Evolutionary conservation across 2,113 vertebrate species (phyloP), one percentile per base, ranked within the genome.

Genomic region (Furnarius figulus): DNA sequence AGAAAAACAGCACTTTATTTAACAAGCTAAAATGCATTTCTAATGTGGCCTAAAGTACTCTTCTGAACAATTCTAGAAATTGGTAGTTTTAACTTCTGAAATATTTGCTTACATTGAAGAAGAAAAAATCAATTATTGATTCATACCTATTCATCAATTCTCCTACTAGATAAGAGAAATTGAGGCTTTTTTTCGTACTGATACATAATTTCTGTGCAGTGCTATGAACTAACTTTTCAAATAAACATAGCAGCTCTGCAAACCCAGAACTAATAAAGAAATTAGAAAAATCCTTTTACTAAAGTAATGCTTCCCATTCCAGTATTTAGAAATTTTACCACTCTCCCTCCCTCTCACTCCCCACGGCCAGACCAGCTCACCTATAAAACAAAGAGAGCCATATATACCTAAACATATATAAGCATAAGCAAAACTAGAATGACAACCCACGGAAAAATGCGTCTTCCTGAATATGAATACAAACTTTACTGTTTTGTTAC

Each of bases 201-300:
- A 92, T 82, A 59, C 47, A 46, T 27, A 59, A 96, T 74, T 93
- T 87, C 90, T 49, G 28, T 83, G 56, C 24, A 90, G 55, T 8
- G 12, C 24, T 58, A 91, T 35, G 77, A 97, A 96, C 70, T 72
- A 88, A 89, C 6, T 28, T 66, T 74, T 93, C 46, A 63, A 72
- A 89, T 74, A 95, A 92, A 90, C 23, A 87, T 0, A 87, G 53
- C 16, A 86, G 77, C 22, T 81, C 73, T 89, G 65, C 56, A 85
- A 78, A 82, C 16, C 25, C 74, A 76, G 22, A 95, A 93, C 72
- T 68, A 96, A 85, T 61, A 20, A 89, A 96, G 77, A 97, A 95
- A 96, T 93, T 89, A 93, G 95, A 97, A 96, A 93, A 96, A 88
- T 66, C 86, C 9, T n/a, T 75, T 95, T 68, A 91, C 42, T 96